Evolutionary conservation across 2,888 invertebrate species (phyloP).

Genomic region (Cosmia trapezina): DNA sequence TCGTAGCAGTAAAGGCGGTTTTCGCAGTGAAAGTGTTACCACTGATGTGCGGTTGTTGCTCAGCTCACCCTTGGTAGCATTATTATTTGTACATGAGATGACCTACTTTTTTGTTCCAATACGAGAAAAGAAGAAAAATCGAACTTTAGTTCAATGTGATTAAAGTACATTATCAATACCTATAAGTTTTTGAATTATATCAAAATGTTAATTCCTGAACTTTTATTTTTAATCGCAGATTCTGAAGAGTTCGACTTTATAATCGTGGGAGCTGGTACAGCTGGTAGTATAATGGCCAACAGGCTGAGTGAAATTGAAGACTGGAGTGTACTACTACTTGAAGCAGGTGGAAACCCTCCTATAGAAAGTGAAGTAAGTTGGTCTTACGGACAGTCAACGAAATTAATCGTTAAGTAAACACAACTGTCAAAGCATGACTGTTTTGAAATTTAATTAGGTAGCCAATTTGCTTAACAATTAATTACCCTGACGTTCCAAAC

Average conservation of each 20-base stretch:
- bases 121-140: too few relatives aligned
- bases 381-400: background rate
- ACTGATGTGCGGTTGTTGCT: background rate
- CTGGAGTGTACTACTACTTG: conserved; percentile 62
- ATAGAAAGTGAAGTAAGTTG: conserved; percentile 91
- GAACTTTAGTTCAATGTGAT: too few relatives aligned
- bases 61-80: background rate
- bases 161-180: too few relatives aligned
- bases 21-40: background rate
- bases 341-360: conserved; percentile 66
- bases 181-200: too few relatives aligned
- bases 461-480: background rate
- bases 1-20: background rate
- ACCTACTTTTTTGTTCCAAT: background rate
- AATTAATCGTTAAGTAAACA: background rate
- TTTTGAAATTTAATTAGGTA: background rate
- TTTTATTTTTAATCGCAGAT: conserved; percentile 34
- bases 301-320: conserved; percentile 58
- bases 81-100: background rate
- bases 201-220: background rate
- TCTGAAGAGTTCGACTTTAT: conserved; percentile 61
- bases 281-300: conserved; percentile 64
- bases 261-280: conserved; percentile 65
- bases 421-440: background rate
- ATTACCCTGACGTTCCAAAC: background rate